phyloP scores from a whole-genome alignment of 2,888 invertebrate genomes.

The Pyrochroa serraticornis region DNA sequence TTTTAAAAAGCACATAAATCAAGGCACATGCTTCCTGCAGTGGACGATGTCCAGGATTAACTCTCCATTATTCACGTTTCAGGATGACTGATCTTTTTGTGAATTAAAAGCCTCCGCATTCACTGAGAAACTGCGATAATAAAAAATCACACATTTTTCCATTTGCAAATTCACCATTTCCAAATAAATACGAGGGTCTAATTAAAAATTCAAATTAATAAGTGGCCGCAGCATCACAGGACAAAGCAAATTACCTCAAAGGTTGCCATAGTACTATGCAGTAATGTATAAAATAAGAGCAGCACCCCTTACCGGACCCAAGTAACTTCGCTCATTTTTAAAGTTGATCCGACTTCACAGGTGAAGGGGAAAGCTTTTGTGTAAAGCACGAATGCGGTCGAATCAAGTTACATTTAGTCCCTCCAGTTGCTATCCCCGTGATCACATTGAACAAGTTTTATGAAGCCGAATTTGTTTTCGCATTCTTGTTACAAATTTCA shows the following conservation, averaged over 20 bases:
- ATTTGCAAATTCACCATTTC: conserved; percentile 10
- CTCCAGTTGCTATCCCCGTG: neutral
- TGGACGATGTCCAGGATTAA: conserved; percentile 48
- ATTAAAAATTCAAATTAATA: conserved; percentile 27
- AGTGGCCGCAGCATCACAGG: conserved; percentile 4
- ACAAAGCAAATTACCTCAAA: conserved; percentile 44
- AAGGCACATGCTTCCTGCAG: conserved; percentile 40
- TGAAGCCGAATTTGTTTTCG: conserved; percentile 5
- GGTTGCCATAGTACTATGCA: conserved; percentile 40
- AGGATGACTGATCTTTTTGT: conserved; percentile 31
- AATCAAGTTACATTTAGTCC: conserved; percentile 26
- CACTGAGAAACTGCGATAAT: conserved; percentile 25
- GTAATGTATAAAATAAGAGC: conserved; percentile 31
- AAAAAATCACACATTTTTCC: conserved; percentile 7
- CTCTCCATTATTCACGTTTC: conserved; percentile 47
- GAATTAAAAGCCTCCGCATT: conserved; percentile 24
- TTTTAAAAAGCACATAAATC: conserved; percentile 50
- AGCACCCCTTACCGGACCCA: conserved; percentile 8
- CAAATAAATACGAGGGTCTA: conserved; percentile 3
- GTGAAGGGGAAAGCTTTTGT: conserved; percentile 22
- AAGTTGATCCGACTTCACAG: conserved; percentile 36
- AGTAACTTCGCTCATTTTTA: conserved; percentile 32
- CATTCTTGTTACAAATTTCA: neutral
- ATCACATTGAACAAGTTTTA: conserved; percentile 5
- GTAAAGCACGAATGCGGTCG: conserved; percentile 28